phyloP scores from a whole-genome alignment of 1,140 invertebrate genomes.

The Megalopta genalis region DNA sequence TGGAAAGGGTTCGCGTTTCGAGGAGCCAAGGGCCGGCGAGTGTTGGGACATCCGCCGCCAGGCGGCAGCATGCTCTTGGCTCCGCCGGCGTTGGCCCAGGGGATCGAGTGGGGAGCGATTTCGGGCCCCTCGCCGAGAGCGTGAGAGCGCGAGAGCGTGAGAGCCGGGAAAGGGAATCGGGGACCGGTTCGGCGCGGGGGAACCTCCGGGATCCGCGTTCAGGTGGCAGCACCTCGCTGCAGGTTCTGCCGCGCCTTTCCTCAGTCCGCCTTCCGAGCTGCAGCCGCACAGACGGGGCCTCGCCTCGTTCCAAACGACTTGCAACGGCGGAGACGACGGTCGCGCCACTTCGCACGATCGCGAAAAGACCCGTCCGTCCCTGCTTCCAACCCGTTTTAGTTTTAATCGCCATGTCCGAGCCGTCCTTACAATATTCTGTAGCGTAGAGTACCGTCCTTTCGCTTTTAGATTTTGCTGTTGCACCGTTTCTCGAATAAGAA shows the following conservation, averaged over 20 bases:
- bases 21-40: slow-evolving; percentile 25
- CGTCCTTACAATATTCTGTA: no score
- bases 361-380: no score
- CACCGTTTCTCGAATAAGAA: no score
- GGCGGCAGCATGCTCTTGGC: slow-evolving; percentile 73
- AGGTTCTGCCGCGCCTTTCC: neutral
- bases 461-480: no score
- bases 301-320: no score
- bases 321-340: neutral
- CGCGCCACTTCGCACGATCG: neutral
- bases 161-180: neutral
- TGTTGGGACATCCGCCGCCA: slow-evolving; percentile 60
- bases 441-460: no score
- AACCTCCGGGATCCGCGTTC: slow-evolving; percentile 30
- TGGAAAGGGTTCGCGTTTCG: slow-evolving; percentile 20
- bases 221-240: slow-evolving; percentile 66
- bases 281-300: slow-evolving; percentile 8
- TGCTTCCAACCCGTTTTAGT: no score
- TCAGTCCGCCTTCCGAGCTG: slow-evolving; percentile 56
- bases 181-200: slow-evolving; percentile 15
- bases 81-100: neutral
- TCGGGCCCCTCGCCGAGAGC: slow-evolving; percentile 38
- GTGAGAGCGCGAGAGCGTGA: no score
- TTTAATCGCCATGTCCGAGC: no score
- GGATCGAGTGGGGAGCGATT: slow-evolving; percentile 50